Base-by-base conservation (phyloP, 2,888 invertebrate species). In the Xestoiulus laeticollis region DNA sequence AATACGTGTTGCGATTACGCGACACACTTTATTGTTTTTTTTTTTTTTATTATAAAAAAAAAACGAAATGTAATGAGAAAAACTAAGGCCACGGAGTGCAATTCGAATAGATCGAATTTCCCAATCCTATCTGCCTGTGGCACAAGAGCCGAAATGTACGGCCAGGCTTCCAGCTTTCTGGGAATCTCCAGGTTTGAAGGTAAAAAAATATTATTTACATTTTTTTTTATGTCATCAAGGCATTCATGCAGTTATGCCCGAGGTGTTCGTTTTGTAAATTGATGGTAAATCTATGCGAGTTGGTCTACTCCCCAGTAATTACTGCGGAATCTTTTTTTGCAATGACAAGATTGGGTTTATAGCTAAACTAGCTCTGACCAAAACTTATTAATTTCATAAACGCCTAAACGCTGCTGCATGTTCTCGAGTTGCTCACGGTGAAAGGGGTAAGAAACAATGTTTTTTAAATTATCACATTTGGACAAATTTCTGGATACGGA, bases 11-110 rank as follows among this genome's bases (percentile, higher is more conserved):
- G 59, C n/a, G 59, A 59, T 59, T 59, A 59, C 59, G 59, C 19
- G 59, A 59, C 59, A 59, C 59, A 59, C 59, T 59, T n/a, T 59
- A n/a, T n/a, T n/a, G 59, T 59, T 48, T 38, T 48, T 48, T 59
- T n/a, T n/a, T 19, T 59, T 48, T 38, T 48, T 48, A n/a, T n/a
- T n/a, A 48, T 48, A 48, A 48, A 1, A 14, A 8, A 38, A 10
- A 48, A 48, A 48, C 19, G n/a, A 59, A 1, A 19, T 19, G n/a
- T 1, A 6, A 19, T 19, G 59, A 59, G 12, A 59, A 59, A 59
- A 59, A 59, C 48, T 59, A 59, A 59, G 59, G 59, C 59, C 59
- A 59, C 59, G n/a, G 59, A 59, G 6, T 19, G 59, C 3, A n/a
- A n/a, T 3, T 19, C 6, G 48, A 59, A 59, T 3, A 5, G 59